These are phyloP conservation scores for Drusus annulatus DNA, from an alignment of 1,140 invertebrate species.

Conservation along the genomic window DNA sequence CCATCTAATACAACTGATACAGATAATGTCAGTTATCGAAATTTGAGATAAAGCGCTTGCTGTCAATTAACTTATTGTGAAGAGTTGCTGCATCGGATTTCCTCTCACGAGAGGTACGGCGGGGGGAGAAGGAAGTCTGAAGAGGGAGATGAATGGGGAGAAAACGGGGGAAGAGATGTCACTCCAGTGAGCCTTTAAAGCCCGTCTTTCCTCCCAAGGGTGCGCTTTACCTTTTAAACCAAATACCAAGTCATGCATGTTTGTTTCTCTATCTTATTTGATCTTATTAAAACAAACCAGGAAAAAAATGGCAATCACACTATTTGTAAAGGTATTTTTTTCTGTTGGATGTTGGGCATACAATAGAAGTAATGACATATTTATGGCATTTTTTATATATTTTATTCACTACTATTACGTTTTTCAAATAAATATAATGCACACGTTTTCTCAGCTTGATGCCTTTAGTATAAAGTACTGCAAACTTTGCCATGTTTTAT, in stretches of 20 bases:
- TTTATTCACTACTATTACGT: too few species aligned
- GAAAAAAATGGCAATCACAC: too few species aligned
- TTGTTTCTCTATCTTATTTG: not conserved
- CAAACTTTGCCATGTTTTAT: too few species aligned
- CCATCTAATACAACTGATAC: not conserved
- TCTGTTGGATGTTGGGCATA: too few species aligned
- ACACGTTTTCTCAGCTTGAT: too few species aligned
- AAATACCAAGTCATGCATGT: not conserved
- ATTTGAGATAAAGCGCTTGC: not conserved
- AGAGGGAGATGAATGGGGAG: not conserved
- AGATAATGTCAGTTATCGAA: slow-evolving; percentile 12
- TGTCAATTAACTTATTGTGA: not conserved
- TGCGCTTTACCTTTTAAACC: not conserved
- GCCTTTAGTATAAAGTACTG: too few species aligned
- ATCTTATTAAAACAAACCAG: not conserved
- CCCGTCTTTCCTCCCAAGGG: not conserved
- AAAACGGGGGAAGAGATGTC: not conserved
- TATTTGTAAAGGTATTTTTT: too few species aligned
- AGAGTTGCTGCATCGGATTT: slow-evolving; percentile 8
- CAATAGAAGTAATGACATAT: too few species aligned
- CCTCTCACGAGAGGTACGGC: not conserved
- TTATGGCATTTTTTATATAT: too few species aligned
- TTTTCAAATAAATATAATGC: too few species aligned
- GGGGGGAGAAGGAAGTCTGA: too few species aligned
- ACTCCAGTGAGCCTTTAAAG: not conserved